Base-by-base conservation (phyloP, 2,888 invertebrate genomes). In the Acronicta leporina region DNA sequence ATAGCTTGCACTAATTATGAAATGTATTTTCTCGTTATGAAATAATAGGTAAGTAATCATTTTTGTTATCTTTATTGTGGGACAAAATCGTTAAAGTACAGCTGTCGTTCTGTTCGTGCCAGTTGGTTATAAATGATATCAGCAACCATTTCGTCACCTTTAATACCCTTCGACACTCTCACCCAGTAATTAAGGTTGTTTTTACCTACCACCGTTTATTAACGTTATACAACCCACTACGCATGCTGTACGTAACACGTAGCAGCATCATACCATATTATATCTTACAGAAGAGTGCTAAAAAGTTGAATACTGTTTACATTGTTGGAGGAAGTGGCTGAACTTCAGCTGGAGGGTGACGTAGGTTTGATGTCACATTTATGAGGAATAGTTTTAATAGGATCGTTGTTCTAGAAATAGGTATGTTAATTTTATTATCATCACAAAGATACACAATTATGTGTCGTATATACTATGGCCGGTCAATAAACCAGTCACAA, bases 161-260 rank as follows among this genome's bases (percentile, higher is more conserved):
- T 71, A 77, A 79, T 80, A 73, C 50, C 64, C 67, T 73, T 56
- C 59, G 54, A 68, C 68, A 69, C 73, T 81, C 64, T 73, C 72
- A 58, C 65, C 66, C 61, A 66, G 66, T 76, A 79, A 81, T 82
- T 81, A 80, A 67, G 64, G 71, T 68, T 73, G 67, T 75, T 78
- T 80, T 78, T 70, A 72, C n/a, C 66, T 73, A 53, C 15, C 35
- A 43, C 48, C 47, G 13, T 47, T 44, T 40, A 16, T 27, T 53
- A 53, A 35, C n/a, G 27, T 40, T 25, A 40, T 48, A 70, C 56
- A 63, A 63, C 33, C n/a, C 14, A 15, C 14, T 33, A 44, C 16
- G 10, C n/a, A 64, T 5, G 45, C 15, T 13, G 25, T 27, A 27
- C 8, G 14, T 33, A 52, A 52, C 8, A 15, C 6, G 7, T 2